phyloP scores from a whole-genome alignment of 2,113 vertebrate genomes.

The Poeciliopsis retropinna region DNA sequence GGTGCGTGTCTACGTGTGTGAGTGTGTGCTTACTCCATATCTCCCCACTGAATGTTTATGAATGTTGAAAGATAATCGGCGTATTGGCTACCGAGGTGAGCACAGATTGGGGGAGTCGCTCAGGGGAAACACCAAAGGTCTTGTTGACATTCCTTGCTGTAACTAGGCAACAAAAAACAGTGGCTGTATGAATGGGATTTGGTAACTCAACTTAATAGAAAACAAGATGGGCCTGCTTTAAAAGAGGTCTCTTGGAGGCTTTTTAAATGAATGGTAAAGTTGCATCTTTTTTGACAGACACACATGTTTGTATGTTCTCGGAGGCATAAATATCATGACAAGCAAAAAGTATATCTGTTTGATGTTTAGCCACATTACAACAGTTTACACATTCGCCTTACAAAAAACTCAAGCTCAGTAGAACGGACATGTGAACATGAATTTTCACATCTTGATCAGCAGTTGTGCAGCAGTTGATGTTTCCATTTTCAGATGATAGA shows the following conservation, averaged over 20 bases:
- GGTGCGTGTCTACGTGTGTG: conserved; percentile 25
- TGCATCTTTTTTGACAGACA: background rate
- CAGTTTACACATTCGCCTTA: background rate
- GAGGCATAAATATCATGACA: background rate
- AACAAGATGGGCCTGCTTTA: conserved; percentile 2
- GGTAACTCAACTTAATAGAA: background rate
- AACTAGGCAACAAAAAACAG: background rate
- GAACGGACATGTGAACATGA: background rate
- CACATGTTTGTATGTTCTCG: background rate
- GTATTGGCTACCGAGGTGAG: conserved; percentile 46
- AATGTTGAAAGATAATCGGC: conserved; percentile 21
- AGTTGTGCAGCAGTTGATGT: no score
- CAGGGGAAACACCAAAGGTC: background rate
- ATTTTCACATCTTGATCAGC: background rate
- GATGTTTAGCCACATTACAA: background rate
- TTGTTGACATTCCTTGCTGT: background rate
- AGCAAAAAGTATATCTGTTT: background rate
- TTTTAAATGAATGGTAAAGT: background rate
- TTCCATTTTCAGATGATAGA: no score
- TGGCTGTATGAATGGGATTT: background rate
- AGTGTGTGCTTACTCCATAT: conserved; percentile 8
- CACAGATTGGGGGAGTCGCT: conserved; percentile 38
- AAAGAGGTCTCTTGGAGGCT: background rate
- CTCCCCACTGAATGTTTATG: conserved; percentile 13
- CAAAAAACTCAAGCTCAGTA: background rate